A percentile compares a stretch with the other conserved stretches of the same genome.
Conservation (phyloP, 2,888 invertebrate genomes). For the Carpatolechia fugitivella region DNA sequence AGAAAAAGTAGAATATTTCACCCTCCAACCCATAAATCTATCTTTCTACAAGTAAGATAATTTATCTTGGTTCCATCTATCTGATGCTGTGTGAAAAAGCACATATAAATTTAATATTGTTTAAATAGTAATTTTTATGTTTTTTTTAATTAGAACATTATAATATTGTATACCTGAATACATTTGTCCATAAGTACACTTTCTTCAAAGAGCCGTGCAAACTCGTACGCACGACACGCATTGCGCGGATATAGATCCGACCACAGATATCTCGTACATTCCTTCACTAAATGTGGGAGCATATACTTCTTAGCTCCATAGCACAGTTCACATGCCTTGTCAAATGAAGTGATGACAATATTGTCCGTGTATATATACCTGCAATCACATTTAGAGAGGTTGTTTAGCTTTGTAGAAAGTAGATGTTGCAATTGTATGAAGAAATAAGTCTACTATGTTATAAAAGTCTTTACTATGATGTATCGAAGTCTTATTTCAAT, state of each 20-base stretch:
- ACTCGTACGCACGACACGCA: constrained; percentile 91
- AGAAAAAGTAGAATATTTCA: no score
- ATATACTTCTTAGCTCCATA: constrained; percentile 94
- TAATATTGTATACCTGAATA: constrained; percentile 80
- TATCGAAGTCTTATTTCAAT: no score
- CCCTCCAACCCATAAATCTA: no score
- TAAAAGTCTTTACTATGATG: no score
- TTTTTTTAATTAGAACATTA: background rate
- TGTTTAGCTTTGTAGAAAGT: no score
- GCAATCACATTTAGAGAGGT: constrained; percentile 40
- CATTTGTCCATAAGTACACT: constrained; percentile 89
- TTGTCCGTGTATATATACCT: constrained; percentile 91
- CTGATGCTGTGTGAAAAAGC: no score
- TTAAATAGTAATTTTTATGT: background rate
- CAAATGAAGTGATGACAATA: constrained; percentile 88
- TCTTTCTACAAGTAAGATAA: no score
- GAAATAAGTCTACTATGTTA: no score
- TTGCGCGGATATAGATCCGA: constrained; percentile 88
- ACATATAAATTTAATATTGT: no score
- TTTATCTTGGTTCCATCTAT: no score
- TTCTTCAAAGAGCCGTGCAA: constrained; percentile 91
- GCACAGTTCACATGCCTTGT: constrained; percentile 91
- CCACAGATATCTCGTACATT: constrained; percentile 92
- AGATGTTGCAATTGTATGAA: no score
- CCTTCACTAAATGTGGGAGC: constrained; percentile 89